Conservation (phyloP, 2,888 invertebrate genomes). For the Campopleginae sp. region DNA sequence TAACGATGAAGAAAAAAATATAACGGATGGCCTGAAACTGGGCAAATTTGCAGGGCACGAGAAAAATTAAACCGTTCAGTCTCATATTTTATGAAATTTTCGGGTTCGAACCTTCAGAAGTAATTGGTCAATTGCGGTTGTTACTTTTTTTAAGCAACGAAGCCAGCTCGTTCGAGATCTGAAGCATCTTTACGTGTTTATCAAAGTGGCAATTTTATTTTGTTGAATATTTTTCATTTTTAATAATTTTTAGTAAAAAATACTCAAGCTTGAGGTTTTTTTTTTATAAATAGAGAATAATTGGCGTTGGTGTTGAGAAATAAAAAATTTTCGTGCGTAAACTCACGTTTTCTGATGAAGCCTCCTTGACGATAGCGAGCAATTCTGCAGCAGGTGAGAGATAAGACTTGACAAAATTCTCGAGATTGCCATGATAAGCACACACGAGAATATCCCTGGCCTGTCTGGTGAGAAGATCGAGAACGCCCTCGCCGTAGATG, state of each 20-base stretch:
- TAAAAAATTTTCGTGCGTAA: not conserved
- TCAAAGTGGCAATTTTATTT: not conserved
- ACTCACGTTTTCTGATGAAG: conserved; percentile 80
- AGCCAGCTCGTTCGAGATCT: not conserved
- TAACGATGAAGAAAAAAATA: not conserved
- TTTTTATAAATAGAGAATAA: not conserved
- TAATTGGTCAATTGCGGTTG: not conserved
- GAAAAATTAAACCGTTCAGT: not conserved
- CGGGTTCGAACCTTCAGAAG: not conserved
- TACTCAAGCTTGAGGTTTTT: not conserved
- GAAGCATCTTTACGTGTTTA: not conserved
- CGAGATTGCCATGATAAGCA: conserved; percentile 88
- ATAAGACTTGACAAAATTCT: conserved; percentile 87
- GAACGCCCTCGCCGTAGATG: conserved; percentile 87
- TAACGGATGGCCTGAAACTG: too few species aligned
- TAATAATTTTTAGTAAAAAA: not conserved
- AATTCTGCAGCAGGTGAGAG: conserved; percentile 87
- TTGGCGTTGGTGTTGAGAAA: not conserved
- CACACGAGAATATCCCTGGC: conserved; percentile 89
- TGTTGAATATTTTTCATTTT: not conserved
- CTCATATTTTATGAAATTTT: not conserved
- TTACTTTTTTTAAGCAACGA: not conserved
- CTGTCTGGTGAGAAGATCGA: conserved; percentile 88
- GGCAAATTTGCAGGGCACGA: not conserved
- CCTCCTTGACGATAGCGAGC: conserved; percentile 85